These are phyloP conservation scores for Sarcophilus harrisii DNA, from an alignment of 2,797 vertebrate species.

Conservation along the genomic window DNA sequence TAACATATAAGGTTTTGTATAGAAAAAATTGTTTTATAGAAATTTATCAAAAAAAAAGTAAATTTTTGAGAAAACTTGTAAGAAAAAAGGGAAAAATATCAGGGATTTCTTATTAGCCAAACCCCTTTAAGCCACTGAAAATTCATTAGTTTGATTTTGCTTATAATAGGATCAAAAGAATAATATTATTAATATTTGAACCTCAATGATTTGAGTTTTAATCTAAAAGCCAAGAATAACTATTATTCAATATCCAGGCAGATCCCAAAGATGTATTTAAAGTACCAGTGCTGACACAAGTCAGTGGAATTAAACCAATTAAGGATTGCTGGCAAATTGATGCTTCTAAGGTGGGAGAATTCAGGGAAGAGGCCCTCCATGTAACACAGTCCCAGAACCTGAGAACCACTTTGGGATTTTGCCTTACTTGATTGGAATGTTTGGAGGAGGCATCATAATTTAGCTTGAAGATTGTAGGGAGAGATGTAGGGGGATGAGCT, in stretches of 20 bases:
- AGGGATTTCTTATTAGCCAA: neutral
- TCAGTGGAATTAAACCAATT: neutral
- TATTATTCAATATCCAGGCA: neutral
- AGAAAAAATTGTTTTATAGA: neutral
- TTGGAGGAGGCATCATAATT: slow-evolving; percentile 73
- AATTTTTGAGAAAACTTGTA: neutral
- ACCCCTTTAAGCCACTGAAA: neutral
- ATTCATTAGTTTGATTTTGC: neutral
- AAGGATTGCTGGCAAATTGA: neutral
- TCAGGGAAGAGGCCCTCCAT: neutral
- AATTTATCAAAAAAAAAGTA: neutral
- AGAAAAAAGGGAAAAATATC: neutral
- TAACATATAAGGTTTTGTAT: neutral
- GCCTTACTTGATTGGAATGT: slow-evolving; percentile 74
- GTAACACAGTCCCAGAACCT: slow-evolving; percentile 69
- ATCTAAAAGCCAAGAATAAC: neutral
- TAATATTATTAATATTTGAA: neutral
- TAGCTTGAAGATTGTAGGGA: slow-evolving; percentile 64
- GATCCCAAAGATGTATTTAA: neutral
- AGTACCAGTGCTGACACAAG: neutral
- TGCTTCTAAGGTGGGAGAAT: neutral
- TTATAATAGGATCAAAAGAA: neutral
- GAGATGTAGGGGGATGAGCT: slow-evolving; percentile 56
- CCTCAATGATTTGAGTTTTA: neutral
- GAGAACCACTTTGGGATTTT: slow-evolving; percentile 72